These are phyloP conservation scores for Aphelocoma californica DNA, from an alignment of 2,797 vertebrate species.

Conservation along the genomic window DNA sequence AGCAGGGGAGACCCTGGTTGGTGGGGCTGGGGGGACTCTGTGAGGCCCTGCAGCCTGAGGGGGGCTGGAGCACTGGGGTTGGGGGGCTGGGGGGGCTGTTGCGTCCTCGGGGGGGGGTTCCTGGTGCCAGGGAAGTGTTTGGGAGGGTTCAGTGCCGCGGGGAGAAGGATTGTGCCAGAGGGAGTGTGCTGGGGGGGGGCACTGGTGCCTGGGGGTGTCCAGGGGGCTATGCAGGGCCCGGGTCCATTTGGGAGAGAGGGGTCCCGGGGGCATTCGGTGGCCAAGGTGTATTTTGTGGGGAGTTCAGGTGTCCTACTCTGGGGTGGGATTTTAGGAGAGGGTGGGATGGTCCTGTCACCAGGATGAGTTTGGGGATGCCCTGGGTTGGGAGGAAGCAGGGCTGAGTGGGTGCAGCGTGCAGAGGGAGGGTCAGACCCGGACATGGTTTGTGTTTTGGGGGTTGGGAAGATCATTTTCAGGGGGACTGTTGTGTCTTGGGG, in stretches of 20 bases:
- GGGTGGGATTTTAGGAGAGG: not conserved
- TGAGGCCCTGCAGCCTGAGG: not conserved
- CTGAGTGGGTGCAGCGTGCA: too few species aligned
- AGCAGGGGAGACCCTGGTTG: too few species aligned
- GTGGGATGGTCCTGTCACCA: not conserved
- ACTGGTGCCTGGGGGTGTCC: not conserved
- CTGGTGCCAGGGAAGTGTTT: not conserved
- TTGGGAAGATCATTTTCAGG: not conserved
- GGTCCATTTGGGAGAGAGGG: too few species aligned
- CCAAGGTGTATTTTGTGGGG: not conserved
- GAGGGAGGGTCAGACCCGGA: not conserved
- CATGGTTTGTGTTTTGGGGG: not conserved
- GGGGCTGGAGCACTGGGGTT: too few species aligned
- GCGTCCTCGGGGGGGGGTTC: too few species aligned
- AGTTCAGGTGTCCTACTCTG: not conserved
- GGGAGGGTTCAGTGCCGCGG: not conserved
- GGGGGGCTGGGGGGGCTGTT: not conserved
- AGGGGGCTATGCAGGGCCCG: not conserved
- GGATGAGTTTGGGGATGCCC: not conserved
- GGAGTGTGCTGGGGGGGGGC: not conserved
- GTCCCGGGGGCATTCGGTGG: not conserved
- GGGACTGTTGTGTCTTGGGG: too few species aligned
- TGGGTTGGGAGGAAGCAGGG: not conserved
- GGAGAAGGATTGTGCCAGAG: not conserved
- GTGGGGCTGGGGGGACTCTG: too few species aligned